Base-by-base conservation (phyloP, 2,113 vertebrate genomes). In the Pantherophis guttatus region DNA sequence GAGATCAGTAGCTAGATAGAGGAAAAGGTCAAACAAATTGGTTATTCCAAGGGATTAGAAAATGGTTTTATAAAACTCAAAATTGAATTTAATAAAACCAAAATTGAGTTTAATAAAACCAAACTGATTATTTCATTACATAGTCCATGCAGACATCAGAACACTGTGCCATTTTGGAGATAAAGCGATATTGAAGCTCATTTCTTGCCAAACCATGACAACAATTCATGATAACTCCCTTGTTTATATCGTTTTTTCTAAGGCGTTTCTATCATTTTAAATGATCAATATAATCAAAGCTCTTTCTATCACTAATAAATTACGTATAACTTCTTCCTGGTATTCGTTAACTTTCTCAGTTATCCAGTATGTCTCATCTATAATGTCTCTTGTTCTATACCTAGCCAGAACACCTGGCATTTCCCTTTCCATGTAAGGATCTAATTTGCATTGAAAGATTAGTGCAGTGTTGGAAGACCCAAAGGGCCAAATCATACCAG, bases 1-100 rank as follows among this genome's bases (percentile, higher is more conserved):
- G 44, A 89, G 92, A 94, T 90, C 87, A 94, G 93, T 94, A 62
- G 95, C 95, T 94, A 96, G 96, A 94, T 95, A 95, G 24, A 94
- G 93, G 87, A 90, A 93, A 93, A 96, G 95, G 93, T 70, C 95
- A 95, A 94, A 95, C 52, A 93, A 93, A 93, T 21, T 26, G 39
- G 29, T 39, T 75, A 39, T 26, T 48, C 86, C 19, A 11, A 87
- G 62, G 86, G 17, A 87, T 62, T 89, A 11, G n/a, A 48, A 89
- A 91, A 90, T 88, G 9, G 62, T 58, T 58, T 53, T 62, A 59
- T 86, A 65, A 55, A 89, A 93, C 50, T 62, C 33, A 59, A 65
- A 86, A 65, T 13, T 81, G 70, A 39, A 7, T 81, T 75, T 58
- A 62, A 33, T 65, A 86, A 55, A 86, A 93, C 50, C 55, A 59